Evolutionary conservation across 1,140 invertebrate species (phyloP), one percentile per base, ranked within the genome.

Genomic region (Drosophila gunungcola): DNA sequence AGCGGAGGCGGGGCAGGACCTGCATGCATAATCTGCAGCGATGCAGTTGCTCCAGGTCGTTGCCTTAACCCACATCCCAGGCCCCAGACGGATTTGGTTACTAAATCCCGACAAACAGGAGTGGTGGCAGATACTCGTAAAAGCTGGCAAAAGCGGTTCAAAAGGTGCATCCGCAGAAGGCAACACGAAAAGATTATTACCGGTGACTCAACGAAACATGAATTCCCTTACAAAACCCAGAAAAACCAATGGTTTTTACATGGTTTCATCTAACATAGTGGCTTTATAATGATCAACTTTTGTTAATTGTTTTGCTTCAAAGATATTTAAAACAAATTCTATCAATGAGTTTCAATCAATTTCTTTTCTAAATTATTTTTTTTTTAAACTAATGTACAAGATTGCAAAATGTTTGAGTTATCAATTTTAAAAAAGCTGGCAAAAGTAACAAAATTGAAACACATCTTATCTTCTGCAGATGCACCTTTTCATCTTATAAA

Each of bases 31-130:
- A 68, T 68, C 60, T 41, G n/a, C 55, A 38, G 43, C 10, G 38
- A 34, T 64, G 57, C 61, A 52, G 25, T 29, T 25, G 43, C 36
- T 38, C 73, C 70, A 75, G 73, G 73, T 77, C 63, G 73, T 77
- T 76, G 73, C 73, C 62, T 61, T 77, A 77, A 77, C 73, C 73
- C 73, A 77, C 73, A 75, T 77, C 55, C 36, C 48, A 53, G 49
- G 48, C 42, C 21, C 43, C 72, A 46, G 72, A 57, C 41, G 61
- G 48, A 75, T 65, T 73, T 61, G 41, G 56, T 62, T 62, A 73
- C 55, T 36, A 51, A 49, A 70, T 51, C 29, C 45, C 43, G 29
- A 60, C 43, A 16, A 39, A 46, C 42, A 39, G 25, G 27, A 25
- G 52, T 10, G 21, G 45, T 29, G 45, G 45, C 25, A 29, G 3